phyloP scores from a whole-genome alignment of 2,888 invertebrate species.

The Hyposoter didymator region DNA sequence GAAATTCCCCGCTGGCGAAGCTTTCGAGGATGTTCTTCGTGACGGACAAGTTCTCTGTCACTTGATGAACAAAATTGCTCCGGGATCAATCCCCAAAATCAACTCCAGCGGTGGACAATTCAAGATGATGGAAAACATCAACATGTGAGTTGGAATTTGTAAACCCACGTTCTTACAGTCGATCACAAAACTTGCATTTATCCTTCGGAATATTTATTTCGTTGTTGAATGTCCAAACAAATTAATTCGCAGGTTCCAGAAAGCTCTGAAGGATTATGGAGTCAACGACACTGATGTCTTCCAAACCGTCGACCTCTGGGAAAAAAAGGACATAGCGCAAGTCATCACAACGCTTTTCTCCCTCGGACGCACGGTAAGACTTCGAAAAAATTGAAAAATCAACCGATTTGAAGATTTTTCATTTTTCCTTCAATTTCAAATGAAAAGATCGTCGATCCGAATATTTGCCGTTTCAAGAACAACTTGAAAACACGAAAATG shows the following conservation, averaged over 20 bases:
- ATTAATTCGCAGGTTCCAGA: conserved; percentile 89
- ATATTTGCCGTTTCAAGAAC: too few relatives aligned
- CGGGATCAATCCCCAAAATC: conserved; percentile 95
- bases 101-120: conserved; percentile 98
- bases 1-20: conserved; percentile 93
- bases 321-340: conserved; percentile 95
- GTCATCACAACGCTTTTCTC: conserved; percentile 94
- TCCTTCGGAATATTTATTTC: not conserved
- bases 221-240: not conserved
- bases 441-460: too few relatives aligned
- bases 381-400: conserved; percentile 1
- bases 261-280: conserved; percentile 94
- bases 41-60: conserved; percentile 97
- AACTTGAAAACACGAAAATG: too few relatives aligned
- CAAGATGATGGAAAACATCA: conserved; percentile 99
- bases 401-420: not conserved
- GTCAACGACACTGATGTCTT: conserved; percentile 96
- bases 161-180: not conserved
- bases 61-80: conserved; percentile 96
- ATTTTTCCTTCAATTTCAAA: too few relatives aligned
- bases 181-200: not conserved
- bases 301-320: conserved; percentile 98
- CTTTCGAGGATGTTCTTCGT: conserved; percentile 95
- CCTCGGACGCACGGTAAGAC: conserved; percentile 91
- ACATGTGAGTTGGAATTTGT: conserved; percentile 87